A percentile compares a stretch with the other conserved stretches of the same genome.
Evolutionary conservation across 2,888 invertebrate species (phyloP).

Genomic region (Drosophila anomalipes): DNA sequence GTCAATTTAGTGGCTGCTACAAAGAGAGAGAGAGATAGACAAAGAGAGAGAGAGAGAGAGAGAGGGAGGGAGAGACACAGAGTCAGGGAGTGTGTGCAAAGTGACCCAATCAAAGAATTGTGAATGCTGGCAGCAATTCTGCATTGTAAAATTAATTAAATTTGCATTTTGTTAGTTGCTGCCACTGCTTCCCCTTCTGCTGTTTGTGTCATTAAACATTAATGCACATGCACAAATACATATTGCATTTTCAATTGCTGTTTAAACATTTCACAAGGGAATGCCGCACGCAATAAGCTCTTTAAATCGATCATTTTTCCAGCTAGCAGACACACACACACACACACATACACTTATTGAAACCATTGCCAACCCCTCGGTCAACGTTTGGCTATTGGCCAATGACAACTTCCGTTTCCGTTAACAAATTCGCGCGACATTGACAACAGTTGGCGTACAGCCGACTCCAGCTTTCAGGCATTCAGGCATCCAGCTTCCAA

Average conservation of each 20-base stretch:
- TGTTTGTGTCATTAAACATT: conserved; percentile 42
- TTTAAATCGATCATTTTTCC: conserved; percentile 47
- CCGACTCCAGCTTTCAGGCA: conserved; percentile 6
- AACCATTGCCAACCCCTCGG: neutral
- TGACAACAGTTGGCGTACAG: conserved; percentile 35
- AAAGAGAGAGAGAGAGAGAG: neutral
- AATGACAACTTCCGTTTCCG: conserved; percentile 42
- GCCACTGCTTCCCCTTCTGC: conserved; percentile 12
- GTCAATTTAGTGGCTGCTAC: conserved; percentile 64
- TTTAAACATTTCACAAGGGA: conserved; percentile 43
- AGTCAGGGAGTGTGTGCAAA: conserved; percentile 13
- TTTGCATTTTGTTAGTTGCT: conserved; percentile 41
- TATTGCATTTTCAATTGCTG: conserved; percentile 52
- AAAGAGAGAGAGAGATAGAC: neutral
- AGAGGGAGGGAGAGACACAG: neutral
- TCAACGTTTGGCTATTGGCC: conserved; percentile 30
- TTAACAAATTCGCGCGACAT: conserved; percentile 45
- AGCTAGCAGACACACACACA: neutral
- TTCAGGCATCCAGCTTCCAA: neutral
- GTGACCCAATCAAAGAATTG: conserved; percentile 46
- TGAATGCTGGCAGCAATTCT: conserved; percentile 2
- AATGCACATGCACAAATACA: conserved; percentile 15
- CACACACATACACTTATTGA: neutral
- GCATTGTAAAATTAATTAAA: conserved; percentile 72
- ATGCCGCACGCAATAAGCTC: conserved; percentile 28